phyloP scores from a whole-genome alignment of 2,113 vertebrate species.

The Blennius ocellaris region DNA sequence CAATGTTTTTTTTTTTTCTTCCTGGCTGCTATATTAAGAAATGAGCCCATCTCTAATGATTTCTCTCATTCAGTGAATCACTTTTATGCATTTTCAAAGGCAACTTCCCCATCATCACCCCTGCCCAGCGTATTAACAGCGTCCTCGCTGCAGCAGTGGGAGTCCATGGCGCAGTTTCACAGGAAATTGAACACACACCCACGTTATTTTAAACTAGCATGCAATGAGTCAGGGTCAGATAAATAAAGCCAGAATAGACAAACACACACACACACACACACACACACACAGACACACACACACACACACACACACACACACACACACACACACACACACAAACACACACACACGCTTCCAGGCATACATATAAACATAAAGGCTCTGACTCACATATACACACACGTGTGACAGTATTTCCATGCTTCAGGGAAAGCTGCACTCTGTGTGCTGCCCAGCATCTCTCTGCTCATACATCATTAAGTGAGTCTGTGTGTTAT shows the following conservation, averaged over 20 bases:
- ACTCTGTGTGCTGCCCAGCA: slow-evolving; percentile 32
- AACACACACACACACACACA: neutral
- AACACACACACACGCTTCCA: no score
- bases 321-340: no score
- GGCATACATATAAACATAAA: no score
- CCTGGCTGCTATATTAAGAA: slow-evolving; percentile 56
- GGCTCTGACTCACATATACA: no score
- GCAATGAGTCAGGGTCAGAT: slow-evolving; percentile 32
- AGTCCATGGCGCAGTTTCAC: slow-evolving; percentile 43
- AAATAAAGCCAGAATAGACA: slow-evolving; percentile 10
- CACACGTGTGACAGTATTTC: slow-evolving; percentile 4
- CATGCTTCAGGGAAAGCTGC: slow-evolving; percentile 29
- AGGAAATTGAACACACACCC: slow-evolving; percentile 52
- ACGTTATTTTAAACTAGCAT: slow-evolving; percentile 20
- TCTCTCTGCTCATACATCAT: slow-evolving; percentile 59
- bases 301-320: neutral
- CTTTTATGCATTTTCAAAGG: slow-evolving; percentile 63
- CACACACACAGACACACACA: slow-evolving; percentile 19
- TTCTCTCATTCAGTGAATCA: slow-evolving; percentile 57
- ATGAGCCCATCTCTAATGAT: slow-evolving; percentile 52
- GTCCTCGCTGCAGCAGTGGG: slow-evolving; percentile 36
- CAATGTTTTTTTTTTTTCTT: slow-evolving; percentile 2
- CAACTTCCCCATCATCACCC: slow-evolving; percentile 47
- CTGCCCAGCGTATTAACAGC: slow-evolving; percentile 40
- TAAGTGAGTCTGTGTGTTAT: slow-evolving; percentile 59